A percentile compares a stretch with the other conserved stretches of the same genome.
Evolutionary conservation across 1,140 invertebrate species (phyloP).

Genomic region (Ceratina japonica): DNA sequence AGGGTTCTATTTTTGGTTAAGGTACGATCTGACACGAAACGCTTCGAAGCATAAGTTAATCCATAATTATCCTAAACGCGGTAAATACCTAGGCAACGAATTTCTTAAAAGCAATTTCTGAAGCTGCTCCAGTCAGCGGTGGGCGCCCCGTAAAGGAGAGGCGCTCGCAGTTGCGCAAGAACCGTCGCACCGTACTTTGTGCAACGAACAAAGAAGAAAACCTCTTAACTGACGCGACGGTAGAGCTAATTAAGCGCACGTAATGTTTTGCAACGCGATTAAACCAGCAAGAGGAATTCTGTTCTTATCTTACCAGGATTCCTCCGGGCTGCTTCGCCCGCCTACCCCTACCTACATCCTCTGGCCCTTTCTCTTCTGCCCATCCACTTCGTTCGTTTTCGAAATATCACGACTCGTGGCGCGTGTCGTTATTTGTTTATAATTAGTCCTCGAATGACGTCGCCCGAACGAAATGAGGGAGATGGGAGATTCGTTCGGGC

Average conservation of each 20-base stretch:
- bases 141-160: not conserved
- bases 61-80: not conserved
- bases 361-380: not conserved
- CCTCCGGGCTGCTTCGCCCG: constrained; percentile 2
- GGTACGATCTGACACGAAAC: not conserved
- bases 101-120: constrained; percentile 26
- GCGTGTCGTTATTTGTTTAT: constrained; percentile 63
- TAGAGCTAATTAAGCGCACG: constrained; percentile 54
- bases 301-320: constrained; percentile 44
- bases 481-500: too few species aligned
- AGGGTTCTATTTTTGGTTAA: too few species aligned
- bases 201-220: constrained; percentile 51
- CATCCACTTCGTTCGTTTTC: not conserved
- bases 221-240: constrained; percentile 45
- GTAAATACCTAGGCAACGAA: constrained; percentile 1
- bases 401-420: constrained; percentile 26
- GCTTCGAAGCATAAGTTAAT: not conserved
- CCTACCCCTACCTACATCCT: too few species aligned
- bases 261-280: constrained; percentile 56
- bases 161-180: constrained; percentile 7
- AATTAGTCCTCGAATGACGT: constrained; percentile 52
- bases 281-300: constrained; percentile 51
- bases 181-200: constrained; percentile 10
- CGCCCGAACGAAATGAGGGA: constrained; percentile 8
- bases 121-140: not conserved